Base-by-base conservation (phyloP, 2,797 vertebrate genomes). In the Eulemur albifrons region DNA sequence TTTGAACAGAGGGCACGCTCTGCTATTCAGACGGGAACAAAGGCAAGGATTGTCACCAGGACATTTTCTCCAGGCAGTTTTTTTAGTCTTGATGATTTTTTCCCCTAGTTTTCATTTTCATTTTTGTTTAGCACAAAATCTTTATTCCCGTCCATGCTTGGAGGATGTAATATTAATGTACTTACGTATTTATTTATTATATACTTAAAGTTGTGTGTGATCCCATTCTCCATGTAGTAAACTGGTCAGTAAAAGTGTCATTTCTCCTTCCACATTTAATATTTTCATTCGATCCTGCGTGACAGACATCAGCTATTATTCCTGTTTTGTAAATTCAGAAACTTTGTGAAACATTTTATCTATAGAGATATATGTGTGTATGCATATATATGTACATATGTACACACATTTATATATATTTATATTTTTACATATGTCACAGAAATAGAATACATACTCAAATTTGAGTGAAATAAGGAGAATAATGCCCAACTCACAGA, bases 141-240 rank as follows among this genome's bases (percentile, higher is more conserved):
- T 96, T 89, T 94, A 77, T 96, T 88, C 27, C 35, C 88, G 57
- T 81, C 45, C 40, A 54, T 92, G 91, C 86, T 75, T 95, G 69
- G 8, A 50, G 76, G 35, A 80, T 93, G 38, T 79, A 54, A 4
- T 81, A 67, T 54, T 85, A 86, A 70, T 79, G 21, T 5, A 20
- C n/a, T 52, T 38, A 43, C 0, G 0, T 93, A 20, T 88, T 83
- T 85, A 72, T 88, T 89, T 72, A 18, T 94, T 91, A 7, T 8
- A 27, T 45, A 50, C 32, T 65, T 77, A 65, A 65, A 70, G 32
- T 38, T 96, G 17, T 77, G 6, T 85, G 32, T 90, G 72, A 76
- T n/a, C 25, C 32, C 84, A 0, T 86, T 70, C 65, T 86, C 45
- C 43, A 38, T 35, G 15, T 10, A 69, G 40, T 48, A 73, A 82